Evolutionary conservation across 2,113 vertebrate species (phyloP).

Genomic region (Rallus limicola): DNA sequence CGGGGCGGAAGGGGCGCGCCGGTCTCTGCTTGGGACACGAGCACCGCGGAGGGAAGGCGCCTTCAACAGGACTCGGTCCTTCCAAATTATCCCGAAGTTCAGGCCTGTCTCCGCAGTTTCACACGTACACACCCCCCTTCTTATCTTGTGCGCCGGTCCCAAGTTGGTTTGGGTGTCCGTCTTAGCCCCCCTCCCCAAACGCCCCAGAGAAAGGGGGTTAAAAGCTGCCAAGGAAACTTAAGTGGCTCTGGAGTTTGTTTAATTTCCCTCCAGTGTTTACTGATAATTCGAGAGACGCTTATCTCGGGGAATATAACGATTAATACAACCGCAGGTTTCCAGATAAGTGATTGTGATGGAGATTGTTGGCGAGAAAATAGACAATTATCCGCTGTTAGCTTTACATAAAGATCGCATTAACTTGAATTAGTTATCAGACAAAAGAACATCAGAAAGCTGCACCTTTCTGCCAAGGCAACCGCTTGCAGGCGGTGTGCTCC

Average conservation of each 20-base stretch:
- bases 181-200: no score
- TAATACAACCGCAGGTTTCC: constrained; percentile 86
- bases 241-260: constrained; percentile 55
- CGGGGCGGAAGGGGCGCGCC: not conserved
- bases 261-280: constrained; percentile 67
- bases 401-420: constrained; percentile 89
- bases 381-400: constrained; percentile 90
- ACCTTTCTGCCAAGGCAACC: constrained; percentile 76
- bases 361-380: constrained; percentile 87
- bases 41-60: not conserved
- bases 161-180: not conserved
- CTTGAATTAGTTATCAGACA: constrained; percentile 89
- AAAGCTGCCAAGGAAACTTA: constrained; percentile 20
- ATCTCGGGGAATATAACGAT: constrained; percentile 80
- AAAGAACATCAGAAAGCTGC: constrained; percentile 79
- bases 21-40: not conserved
- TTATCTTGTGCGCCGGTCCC: not conserved
- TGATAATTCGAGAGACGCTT: constrained; percentile 71
- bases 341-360: constrained; percentile 87
- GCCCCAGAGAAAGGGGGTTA: not conserved
- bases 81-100: not conserved
- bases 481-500: constrained; percentile 40
- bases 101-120: not conserved
- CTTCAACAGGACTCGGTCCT: not conserved
- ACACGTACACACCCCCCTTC: not conserved